Conservation (phyloP, 1,140 invertebrate genomes). For the Pachypeltis micranthus region DNA sequence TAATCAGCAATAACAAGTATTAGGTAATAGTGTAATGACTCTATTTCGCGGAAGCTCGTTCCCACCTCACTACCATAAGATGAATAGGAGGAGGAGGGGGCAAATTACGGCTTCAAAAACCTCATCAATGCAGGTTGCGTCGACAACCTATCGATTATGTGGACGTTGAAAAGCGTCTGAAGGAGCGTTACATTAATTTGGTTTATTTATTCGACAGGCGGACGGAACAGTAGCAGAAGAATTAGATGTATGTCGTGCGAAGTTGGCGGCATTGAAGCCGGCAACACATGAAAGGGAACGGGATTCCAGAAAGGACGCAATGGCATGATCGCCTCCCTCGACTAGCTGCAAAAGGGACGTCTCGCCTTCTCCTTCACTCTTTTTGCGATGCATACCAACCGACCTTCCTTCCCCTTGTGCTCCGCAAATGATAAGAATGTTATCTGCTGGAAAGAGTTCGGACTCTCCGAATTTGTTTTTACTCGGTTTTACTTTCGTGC, state of each 20-base stretch:
- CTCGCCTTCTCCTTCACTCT: too few relatives aligned
- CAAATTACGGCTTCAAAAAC: too few relatives aligned
- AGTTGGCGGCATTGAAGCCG: background rate
- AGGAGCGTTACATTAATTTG: background rate
- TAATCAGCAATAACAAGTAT: too few relatives aligned
- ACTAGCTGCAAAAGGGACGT: background rate
- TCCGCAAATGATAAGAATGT: constrained; percentile 14
- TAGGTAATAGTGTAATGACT: too few relatives aligned
- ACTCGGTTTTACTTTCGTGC: background rate
- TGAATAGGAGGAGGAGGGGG: too few relatives aligned
- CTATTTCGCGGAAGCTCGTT: too few relatives aligned
- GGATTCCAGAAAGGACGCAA: background rate
- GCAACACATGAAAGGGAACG: constrained; percentile 10
- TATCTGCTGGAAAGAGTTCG: background rate
- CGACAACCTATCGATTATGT: too few relatives aligned
- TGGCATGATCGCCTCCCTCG: background rate
- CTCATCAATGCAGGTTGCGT: too few relatives aligned
- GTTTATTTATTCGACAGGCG: background rate
- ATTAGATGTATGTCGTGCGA: background rate
- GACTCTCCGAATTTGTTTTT: background rate
- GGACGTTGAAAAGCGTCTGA: too few relatives aligned
- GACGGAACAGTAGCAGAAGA: background rate
- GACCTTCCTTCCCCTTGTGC: background rate
- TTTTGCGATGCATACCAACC: background rate
- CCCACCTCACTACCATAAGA: too few relatives aligned